Conservation (phyloP, 2,113 vertebrate species). For the Fulmarus glacialis region DNA sequence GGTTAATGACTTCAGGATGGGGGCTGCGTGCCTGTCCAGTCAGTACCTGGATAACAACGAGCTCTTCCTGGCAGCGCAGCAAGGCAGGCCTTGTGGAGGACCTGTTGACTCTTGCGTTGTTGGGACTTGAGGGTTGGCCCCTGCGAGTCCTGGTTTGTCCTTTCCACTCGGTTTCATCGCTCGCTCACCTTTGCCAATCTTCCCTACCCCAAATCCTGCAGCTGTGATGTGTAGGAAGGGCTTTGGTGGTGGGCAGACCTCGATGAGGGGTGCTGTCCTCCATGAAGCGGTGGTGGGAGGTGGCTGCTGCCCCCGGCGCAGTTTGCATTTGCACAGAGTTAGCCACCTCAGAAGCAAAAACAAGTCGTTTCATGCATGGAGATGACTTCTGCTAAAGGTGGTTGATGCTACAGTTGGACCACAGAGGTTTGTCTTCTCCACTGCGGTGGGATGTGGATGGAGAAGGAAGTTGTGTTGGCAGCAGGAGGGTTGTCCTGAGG, state of each 20-base stretch:
- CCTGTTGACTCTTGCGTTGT: not conserved
- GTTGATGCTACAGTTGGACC: not conserved
- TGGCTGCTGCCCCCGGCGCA: not conserved
- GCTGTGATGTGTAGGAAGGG: not conserved
- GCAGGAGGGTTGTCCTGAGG: not conserved
- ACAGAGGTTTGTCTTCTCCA: not conserved
- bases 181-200: not conserved
- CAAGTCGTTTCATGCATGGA: not conserved
- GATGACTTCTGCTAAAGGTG: not conserved
- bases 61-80: not conserved
- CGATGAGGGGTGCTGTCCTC: not conserved
- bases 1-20: not conserved
- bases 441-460: not conserved
- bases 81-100: rapidly evolving
- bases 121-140: not conserved
- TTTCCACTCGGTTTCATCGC: not conserved
- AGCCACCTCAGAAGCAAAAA: not conserved
- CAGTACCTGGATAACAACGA: not conserved
- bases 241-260: not conserved
- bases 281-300: not conserved
- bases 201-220: not conserved
- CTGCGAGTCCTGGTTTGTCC: not conserved
- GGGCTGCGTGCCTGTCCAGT: not conserved
- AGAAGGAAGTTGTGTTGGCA: not conserved
- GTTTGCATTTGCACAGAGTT: not conserved